Base-by-base conservation (phyloP, 2,797 vertebrate species). In the Poliocrania exsul region DNA sequence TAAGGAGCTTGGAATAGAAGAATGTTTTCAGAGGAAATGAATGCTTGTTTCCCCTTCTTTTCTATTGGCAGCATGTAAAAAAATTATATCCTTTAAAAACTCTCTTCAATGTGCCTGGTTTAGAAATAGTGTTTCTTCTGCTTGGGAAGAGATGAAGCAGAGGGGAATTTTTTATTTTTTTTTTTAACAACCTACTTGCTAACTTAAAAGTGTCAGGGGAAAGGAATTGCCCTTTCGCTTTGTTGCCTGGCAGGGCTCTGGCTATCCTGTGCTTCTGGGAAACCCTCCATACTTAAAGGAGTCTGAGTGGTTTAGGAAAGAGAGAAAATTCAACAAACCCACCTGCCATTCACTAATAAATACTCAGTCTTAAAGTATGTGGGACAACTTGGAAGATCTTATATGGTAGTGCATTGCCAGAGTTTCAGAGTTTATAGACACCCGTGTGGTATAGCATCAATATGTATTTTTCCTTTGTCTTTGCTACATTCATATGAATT, bases 321-420 rank as follows among this genome's bases (percentile, higher is more conserved):
- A 77, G 57, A 23, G 6, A n/a, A 23, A 82, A 75, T 57, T 70
- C 18, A 40, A 11, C 61, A 88, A 79, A 54, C 19, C 8, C 31
- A 15, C 11, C 4, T 79, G 67, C 16, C 24, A 16, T 58, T 90
- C 11, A 21, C 8, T 75, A 60, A 53, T n/a, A 44, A 11, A 29
- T 75, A 31, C 7, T 90, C 19, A 47, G 25, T 40, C 31, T 73
- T 77, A 21, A 57, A 62, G 35, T 88, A n/a, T 2, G 1, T 44
- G 65, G n/a, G 23, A 28, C 44, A 29, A 14, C 35, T 72, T 64
- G 80, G 51, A 60, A 73, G 42, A 21, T 50, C 21, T 89, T 40
- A 13, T 5, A 35, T 5, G 13, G 31, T 2, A 65, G 18, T 10
- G 14, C 10, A n/a, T 69, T 71, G 49, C 37, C 1, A 0, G 24